Evolutionary conservation across 2,113 vertebrate genomes (phyloP), one percentile per base, ranked within the genome.

Genomic region (Grantiella picta): DNA sequence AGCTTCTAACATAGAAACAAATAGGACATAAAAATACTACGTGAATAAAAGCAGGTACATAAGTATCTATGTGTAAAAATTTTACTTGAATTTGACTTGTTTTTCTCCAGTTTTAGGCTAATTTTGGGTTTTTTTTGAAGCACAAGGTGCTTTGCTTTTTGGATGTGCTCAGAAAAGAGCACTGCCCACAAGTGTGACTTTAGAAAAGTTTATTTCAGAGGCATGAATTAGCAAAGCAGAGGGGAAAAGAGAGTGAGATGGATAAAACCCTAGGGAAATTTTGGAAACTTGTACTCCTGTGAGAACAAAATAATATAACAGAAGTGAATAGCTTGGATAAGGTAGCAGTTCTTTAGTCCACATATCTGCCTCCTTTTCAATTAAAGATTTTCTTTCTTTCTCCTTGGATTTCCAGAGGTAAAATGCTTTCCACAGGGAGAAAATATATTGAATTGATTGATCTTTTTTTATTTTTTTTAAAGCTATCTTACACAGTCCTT

Each of bases 401-500:
- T 85, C 89, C 80, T 65, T 68, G 63, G 49, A 61, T 92, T 92
- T 64, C 81, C 61, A 80, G 61, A 40, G 60, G 70, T 68, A 52
- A 94, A 94, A 92, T 64, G 23, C 59, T 95, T 92, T 86, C 64
- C 52, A 53, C 7, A 29, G 69, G 52, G 16, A 86, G 50, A 59
- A 90, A 87, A 91, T 18, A 8, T 35, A 92, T 65, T 82, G 56
- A 92, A 73, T 36, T 13, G 42, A 91, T 82, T 71, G 80, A 69
- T 76, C 23, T 86, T 59, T 10, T 24, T 24, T 49, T 49, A 12
- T 38, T 33, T 56, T 53, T 36, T 86, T 82, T 66, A 65, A 80
- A 92, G 86, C 73, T 60, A 38, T 83, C 93, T 52, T 69, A 95
- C 94, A 92, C 57, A 93, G 85, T 10, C 87, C 94, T 97, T 97